Conservation (phyloP, 2,113 vertebrate genomes). For the Steatornis caripensis region DNA sequence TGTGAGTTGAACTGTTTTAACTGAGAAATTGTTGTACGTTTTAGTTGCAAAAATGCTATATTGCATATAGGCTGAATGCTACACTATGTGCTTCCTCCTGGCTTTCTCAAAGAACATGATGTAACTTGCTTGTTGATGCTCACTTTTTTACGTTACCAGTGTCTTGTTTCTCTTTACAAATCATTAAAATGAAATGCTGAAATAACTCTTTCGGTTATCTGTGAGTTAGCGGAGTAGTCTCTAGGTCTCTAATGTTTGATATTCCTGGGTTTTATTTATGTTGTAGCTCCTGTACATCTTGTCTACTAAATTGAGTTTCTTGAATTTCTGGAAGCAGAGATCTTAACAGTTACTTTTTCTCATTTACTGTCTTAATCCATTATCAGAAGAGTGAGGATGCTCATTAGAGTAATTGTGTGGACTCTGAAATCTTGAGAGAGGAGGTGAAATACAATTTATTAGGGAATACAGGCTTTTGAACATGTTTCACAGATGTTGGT, state of each 20-base stretch:
- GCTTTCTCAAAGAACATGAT: neutral
- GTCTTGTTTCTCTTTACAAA: neutral
- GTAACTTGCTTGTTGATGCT: neutral
- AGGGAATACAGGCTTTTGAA: neutral
- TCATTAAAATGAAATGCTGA: neutral
- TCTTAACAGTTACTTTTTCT: neutral
- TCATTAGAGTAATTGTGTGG: neutral
- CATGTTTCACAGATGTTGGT: neutral
- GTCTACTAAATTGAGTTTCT: neutral
- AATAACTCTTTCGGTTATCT: neutral
- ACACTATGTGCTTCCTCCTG: neutral
- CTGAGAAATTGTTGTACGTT: neutral
- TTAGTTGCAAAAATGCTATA: neutral
- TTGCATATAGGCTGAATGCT: neutral
- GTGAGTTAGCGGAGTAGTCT: neutral
- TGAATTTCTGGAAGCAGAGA: neutral
- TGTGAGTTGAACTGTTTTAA: neutral
- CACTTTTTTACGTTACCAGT: neutral
- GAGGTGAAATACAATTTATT: neutral
- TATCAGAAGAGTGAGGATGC: neutral
- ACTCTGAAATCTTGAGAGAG: neutral
- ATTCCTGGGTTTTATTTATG: neutral
- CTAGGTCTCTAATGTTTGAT: rapidly evolving
- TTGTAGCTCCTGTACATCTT: neutral
- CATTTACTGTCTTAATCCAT: neutral